Evolutionary conservation across 2,113 vertebrate species (phyloP).

Genomic region (Sylvietta virens): DNA sequence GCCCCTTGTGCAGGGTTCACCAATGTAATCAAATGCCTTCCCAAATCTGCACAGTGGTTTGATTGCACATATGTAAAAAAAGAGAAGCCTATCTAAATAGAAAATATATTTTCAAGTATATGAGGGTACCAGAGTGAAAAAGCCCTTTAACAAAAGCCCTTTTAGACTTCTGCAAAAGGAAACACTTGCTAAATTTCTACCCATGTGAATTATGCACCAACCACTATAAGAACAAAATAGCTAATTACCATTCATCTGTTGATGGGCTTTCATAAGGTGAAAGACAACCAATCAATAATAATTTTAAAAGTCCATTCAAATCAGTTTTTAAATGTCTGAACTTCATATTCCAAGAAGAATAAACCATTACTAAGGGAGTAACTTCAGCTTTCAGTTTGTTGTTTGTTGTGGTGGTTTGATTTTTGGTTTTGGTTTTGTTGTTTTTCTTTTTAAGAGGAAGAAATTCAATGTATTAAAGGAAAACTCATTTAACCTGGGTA

Average conservation of each 20-base stretch:
- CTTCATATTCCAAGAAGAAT: not conserved
- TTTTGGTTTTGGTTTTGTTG: not conserved
- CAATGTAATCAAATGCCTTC: not conserved
- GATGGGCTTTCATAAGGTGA: not conserved
- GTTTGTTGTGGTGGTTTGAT: not conserved
- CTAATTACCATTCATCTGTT: not conserved
- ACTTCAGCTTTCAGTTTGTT: not conserved
- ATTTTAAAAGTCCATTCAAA: not conserved
- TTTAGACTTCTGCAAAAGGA: not conserved
- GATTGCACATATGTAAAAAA: not conserved
- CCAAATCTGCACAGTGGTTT: not conserved
- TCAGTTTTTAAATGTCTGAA: not conserved
- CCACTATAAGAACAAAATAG: not conserved
- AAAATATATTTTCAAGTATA: not conserved
- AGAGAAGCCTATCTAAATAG: not conserved
- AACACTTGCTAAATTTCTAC: not conserved
- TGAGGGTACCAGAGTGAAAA: not conserved
- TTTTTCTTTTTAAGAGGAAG: not conserved
- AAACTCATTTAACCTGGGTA: not conserved
- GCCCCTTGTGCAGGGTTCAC: not conserved
- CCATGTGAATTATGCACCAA: not conserved
- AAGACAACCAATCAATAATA: not conserved
- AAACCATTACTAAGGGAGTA: not conserved
- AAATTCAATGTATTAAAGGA: not conserved
- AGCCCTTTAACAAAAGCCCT: conserved; percentile 6